Evolutionary conservation across 1,140 invertebrate genomes (phyloP), one percentile per base, ranked within the genome.

Genomic region (Grapholita molesta): DNA sequence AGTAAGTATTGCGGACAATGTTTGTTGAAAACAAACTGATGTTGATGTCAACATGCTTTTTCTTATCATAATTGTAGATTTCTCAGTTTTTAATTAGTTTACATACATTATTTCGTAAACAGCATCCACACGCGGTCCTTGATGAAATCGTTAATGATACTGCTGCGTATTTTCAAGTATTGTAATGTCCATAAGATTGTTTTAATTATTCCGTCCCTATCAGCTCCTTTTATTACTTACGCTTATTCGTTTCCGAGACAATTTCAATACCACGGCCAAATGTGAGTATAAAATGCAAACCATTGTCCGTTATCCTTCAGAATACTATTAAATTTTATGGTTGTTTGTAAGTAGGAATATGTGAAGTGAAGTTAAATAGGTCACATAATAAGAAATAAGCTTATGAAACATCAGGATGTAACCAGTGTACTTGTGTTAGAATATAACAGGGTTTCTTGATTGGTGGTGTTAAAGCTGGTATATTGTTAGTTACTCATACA

Each of bases 1-100:
- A 85, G 88, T 90, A 73, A 89, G 88, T 86, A 70, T 23, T 42
- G 15, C 7, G 57, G 65, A 70, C 9, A 70, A 57, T 35, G 6
- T 70, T 68, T 64, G 61, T 65, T 68, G 67, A 68, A 28, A 61
- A 61, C 28, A 32, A 35, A 25, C n/a, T 65, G 25, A 33, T 65
- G 61, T 69, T 55, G 35, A 65, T 52, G 28, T 68, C 18, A 64
- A 42, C 61, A 69, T 6, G 52, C 48, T 48, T 6, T 68, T 66
- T 35, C 68, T 73, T 73, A 73, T 73, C 71, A 35, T 48, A 15
- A 69, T 64, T 64, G 33, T 25, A 30, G 24, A 61, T 30, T 30
- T 30, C 28, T 61, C 23, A 7, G 55, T 61, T 61, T 28, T 61
- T 61, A 30, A 61, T 61, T 30, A 6, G 24, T 15, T 28, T 32